phyloP scores from a whole-genome alignment of 2,797 vertebrate genomes.

The Podargus strigoides region DNA sequence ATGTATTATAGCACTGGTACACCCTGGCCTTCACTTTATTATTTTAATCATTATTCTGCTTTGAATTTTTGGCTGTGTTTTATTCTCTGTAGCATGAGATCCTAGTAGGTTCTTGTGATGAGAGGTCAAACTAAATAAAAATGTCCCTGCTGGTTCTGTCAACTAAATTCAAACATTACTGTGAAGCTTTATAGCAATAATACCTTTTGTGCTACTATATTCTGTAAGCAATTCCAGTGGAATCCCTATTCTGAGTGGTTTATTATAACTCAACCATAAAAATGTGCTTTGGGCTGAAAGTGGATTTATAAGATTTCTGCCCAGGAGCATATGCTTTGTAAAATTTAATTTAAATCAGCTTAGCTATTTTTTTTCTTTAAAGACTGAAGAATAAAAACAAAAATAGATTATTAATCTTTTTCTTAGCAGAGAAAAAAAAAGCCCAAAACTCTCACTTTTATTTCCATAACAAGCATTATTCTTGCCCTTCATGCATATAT shows the following conservation, averaged over 20 bases:
- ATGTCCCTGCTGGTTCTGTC: constrained; percentile 21
- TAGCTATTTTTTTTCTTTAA: constrained; percentile 9
- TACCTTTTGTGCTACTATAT: constrained; percentile 27
- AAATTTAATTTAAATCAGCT: constrained; percentile 71
- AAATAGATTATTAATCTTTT: neutral
- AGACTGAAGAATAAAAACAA: constrained; percentile 12
- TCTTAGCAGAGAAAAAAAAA: neutral
- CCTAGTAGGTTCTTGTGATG: neutral
- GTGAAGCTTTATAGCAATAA: constrained; percentile 24
- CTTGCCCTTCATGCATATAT: neutral
- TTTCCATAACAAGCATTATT: neutral
- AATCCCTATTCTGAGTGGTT: constrained; percentile 49
- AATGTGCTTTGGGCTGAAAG: constrained; percentile 57
- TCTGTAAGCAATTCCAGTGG: constrained; percentile 46
- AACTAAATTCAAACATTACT: constrained; percentile 20
- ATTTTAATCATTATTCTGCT: neutral
- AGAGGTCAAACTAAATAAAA: constrained; percentile 37
- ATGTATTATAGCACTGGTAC: neutral
- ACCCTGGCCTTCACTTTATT: neutral
- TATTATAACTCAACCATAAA: constrained; percentile 47
- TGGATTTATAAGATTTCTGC: constrained; percentile 54
- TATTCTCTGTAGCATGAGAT: neutral
- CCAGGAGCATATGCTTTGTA: constrained; percentile 42
- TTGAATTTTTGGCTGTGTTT: constrained; percentile 21
- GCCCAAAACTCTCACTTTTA: neutral